Conservation (phyloP, 2,888 invertebrate species). For the Phaedon cochleariae region DNA sequence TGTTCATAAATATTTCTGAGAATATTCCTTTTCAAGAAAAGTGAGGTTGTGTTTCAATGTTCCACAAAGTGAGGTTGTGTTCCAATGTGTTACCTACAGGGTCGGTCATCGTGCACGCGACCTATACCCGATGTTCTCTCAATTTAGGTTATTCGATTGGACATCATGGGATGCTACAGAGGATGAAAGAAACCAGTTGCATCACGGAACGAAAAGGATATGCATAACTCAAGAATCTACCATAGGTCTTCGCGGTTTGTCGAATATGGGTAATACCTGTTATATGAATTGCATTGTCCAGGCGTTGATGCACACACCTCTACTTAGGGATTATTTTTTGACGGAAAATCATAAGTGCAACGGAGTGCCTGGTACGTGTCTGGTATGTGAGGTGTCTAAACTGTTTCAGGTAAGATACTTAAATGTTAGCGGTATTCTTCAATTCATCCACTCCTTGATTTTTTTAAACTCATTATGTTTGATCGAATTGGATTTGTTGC, state of each 20-base stretch:
- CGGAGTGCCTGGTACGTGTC: conserved; percentile 75
- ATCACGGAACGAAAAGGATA: conserved; percentile 79
- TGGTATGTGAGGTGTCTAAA: conserved; percentile 95
- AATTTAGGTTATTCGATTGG: conserved; percentile 63
- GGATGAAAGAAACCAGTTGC: conserved; percentile 78
- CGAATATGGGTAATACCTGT: conserved; percentile 97
- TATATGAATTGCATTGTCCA: conserved; percentile 99
- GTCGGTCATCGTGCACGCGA: no score
- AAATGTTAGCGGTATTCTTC: no score
- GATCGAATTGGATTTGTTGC: no score
- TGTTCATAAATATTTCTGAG: no score
- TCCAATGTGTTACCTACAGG: no score
- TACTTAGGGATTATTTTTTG: conserved; percentile 94
- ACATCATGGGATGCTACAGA: conserved; percentile 82
- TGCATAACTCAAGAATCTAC: conserved; percentile 83
- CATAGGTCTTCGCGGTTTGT: conserved; percentile 89
- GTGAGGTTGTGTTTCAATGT: no score
- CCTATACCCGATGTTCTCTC: not conserved
- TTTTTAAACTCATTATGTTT: no score
- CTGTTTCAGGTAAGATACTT: conserved; percentile 82
- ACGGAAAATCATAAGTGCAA: conserved; percentile 93
- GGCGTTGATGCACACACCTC: conserved; percentile 93
- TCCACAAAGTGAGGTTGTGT: no score
- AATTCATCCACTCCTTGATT: no score
- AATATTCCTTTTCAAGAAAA: no score